Evolutionary conservation across 2,888 invertebrate genomes (phyloP).

Genomic region (Cheilosia urbana): DNA sequence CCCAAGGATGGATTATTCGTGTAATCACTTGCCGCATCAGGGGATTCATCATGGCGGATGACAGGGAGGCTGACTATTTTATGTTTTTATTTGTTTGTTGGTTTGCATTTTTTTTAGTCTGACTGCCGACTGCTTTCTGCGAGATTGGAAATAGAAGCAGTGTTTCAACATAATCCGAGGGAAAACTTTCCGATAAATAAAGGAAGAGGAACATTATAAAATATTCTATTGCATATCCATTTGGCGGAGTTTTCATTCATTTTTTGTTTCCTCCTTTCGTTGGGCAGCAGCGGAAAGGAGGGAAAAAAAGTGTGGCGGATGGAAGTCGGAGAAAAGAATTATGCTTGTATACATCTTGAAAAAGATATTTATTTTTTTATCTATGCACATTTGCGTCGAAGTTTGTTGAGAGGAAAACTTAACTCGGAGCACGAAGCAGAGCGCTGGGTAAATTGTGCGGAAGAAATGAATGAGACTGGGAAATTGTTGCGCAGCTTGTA

Average conservation of each 20-base stretch:
- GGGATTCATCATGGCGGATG: conserved; percentile 18
- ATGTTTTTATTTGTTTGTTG: conserved; percentile 28
- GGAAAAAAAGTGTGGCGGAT: conserved; percentile 13
- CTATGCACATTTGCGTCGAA: neutral
- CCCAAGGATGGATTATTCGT: conserved; percentile 57
- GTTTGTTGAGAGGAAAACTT: neutral
- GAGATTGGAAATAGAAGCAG: conserved; percentile 9
- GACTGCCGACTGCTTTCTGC: neutral
- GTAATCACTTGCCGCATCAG: conserved; percentile 41
- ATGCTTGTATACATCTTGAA: neutral
- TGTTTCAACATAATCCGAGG: conserved; percentile 29
- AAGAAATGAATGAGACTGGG: neutral
- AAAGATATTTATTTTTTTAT: conserved; percentile 4
- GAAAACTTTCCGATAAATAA: conserved; percentile 10
- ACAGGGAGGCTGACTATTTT: conserved; percentile 29
- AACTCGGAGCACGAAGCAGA: neutral
- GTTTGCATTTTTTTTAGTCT: conserved; percentile 1
- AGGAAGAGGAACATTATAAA: conserved; percentile 15
- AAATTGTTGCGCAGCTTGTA: neutral
- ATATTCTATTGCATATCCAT: conserved; percentile 47
- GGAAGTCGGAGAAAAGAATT: conserved; percentile 35
- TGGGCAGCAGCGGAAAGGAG: neutral
- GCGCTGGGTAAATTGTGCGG: neutral
- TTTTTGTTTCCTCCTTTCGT: neutral
- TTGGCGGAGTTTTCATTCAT: neutral